A percentile compares a stretch with the other conserved stretches of the same genome.
phyloP scores from a whole-genome alignment of 2,113 vertebrate genomes.

The Hydrochoerus hydrochaeris region DNA sequence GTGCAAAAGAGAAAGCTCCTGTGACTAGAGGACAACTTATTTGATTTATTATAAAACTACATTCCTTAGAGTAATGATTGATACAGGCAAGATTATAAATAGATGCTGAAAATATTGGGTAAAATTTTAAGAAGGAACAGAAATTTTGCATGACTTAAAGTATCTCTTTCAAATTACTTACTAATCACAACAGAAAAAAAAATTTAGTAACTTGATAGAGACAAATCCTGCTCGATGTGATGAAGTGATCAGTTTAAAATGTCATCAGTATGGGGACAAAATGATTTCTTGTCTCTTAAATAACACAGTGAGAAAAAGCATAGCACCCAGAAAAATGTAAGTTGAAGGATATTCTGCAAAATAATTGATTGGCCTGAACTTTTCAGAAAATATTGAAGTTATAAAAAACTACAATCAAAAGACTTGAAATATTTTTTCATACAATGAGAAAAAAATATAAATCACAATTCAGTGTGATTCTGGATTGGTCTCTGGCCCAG shows the following conservation, averaged over 20 bases:
- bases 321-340: background rate
- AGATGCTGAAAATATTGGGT: constrained; percentile 64
- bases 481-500: background rate
- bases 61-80: constrained; percentile 49
- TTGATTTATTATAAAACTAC: constrained; percentile 45
- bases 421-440: background rate
- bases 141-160: constrained; percentile 67
- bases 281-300: background rate
- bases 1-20: background rate
- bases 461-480: background rate
- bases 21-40: background rate
- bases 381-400: background rate
- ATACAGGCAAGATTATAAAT: constrained; percentile 51
- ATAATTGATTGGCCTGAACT: background rate
- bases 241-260: background rate
- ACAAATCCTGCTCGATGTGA: background rate
- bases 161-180: constrained; percentile 49
- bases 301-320: background rate
- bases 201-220: background rate
- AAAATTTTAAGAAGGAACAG: constrained; percentile 59
- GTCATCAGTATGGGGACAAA: background rate
- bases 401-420: background rate
- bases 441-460: background rate
- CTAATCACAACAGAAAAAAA: constrained; percentile 41
- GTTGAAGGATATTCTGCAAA: background rate